Evolutionary conservation across 2,113 vertebrate genomes (phyloP), one percentile per base, ranked within the genome.

Genomic region (Hyla sarda): DNA sequence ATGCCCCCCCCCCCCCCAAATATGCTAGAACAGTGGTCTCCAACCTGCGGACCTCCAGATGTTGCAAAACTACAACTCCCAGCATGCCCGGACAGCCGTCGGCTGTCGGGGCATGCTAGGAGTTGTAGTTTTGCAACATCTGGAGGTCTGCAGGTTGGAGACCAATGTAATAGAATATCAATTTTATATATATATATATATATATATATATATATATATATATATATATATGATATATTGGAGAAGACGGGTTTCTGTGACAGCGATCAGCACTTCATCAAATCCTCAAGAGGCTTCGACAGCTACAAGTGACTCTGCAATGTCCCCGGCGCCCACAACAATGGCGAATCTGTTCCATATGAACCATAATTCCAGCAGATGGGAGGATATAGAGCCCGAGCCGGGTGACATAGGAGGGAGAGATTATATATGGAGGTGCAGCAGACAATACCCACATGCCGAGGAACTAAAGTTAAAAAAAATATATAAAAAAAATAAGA

Each of bases 391-490:
- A 37, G 28, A 47, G 75, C 13, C 8, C 37, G 23, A 41, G 56
- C 60, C n/a, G n/a, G 23, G 56, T n/a, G 71, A 84, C 9, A 34
- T 25, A 58, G 8, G 62, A 91, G 91, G 83, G 23, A 91, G 92
- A 92, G 89, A 87, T 93, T 93, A 92, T 90, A 91, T 84, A 88
- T 86, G 82, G 89, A 87, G 88, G 89, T 92, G 89, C 88, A 90
- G 91, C 92, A 92, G 37, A 82, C 28, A 37, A 60, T n/a, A 58
- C 77, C 30, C 56, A 65, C 6, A 30, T n/a, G 9, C 73, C 73
- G 73, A 62, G 77, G 32, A 41, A 13, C 34, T 32, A 9, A 3
- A 25, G 21, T 3, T 5, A 69, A 82, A 82, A 81, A 81, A 81
- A 81, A 76, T 92, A 94, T 90, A 91, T 93, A n/a, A n/a, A 82